Conservation (phyloP, 2,113 vertebrate genomes). For the Chitala chitala region DNA sequence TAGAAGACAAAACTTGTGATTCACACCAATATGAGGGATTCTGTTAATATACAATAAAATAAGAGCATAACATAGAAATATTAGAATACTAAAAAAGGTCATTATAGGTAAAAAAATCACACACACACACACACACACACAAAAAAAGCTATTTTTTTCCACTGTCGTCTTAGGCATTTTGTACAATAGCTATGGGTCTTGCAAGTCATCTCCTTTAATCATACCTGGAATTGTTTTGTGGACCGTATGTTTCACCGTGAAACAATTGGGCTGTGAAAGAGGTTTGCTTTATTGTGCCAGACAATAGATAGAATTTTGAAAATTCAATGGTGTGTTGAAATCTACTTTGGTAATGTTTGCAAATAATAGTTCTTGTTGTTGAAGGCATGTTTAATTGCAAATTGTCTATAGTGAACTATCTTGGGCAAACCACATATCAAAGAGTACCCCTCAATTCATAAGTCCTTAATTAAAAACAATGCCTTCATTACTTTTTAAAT, state of each 20-base stretch:
- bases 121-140: no score
- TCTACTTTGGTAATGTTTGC: not conserved
- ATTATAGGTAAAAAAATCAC: no score
- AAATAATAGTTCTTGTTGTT: not conserved
- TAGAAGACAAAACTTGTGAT: no score
- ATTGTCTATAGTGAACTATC: not conserved
- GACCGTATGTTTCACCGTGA: not conserved
- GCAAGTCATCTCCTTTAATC: slow-evolving; percentile 7
- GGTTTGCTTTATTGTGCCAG: not conserved
- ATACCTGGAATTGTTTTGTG: not conserved
- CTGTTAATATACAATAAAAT: no score
- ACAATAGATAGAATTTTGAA: not conserved
- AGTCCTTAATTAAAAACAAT: not conserved
- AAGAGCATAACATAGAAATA: not conserved
- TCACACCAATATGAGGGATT: no score
- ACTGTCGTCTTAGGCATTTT: not conserved
- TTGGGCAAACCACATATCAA: not conserved
- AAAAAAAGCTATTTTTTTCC: not conserved
- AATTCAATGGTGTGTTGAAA: slow-evolving; percentile 3
- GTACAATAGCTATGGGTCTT: not conserved
- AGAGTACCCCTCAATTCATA: not conserved
- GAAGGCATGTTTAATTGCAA: not conserved
- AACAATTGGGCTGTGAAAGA: not conserved
- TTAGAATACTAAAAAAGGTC: no score
- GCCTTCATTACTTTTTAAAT: not conserved